Evolutionary conservation across 2,113 vertebrate genomes (phyloP).

Genomic region (Rhinoptilus africanus): DNA sequence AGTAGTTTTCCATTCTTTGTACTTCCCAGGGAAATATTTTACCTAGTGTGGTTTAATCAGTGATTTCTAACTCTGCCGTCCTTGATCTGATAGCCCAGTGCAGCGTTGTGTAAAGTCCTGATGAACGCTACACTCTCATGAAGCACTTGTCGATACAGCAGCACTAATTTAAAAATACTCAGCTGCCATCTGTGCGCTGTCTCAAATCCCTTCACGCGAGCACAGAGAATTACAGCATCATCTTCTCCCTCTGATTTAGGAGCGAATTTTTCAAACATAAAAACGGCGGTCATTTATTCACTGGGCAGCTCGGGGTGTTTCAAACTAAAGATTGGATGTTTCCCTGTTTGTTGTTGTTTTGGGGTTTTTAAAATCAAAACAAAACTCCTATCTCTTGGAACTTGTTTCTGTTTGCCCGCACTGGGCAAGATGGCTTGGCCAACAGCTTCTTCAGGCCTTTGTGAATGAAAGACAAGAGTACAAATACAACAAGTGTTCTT

Average conservation of each 20-base stretch:
- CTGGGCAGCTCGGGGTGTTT: not conserved
- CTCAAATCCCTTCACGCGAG: not conserved
- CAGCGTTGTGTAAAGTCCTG: not conserved
- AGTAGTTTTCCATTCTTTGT: not conserved
- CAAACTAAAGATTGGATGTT: not conserved
- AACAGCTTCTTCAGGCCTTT: not conserved
- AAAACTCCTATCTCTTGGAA: not conserved
- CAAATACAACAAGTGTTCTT: not conserved
- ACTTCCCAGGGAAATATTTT: not conserved
- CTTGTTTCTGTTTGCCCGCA: not conserved
- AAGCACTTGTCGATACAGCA: not conserved
- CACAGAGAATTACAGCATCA: not conserved
- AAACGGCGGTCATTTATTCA: not conserved
- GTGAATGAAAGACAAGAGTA: not conserved
- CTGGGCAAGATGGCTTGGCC: not conserved
- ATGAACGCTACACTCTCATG: accelerated
- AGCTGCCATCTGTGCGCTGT: accelerated
- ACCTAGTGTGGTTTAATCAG: not conserved
- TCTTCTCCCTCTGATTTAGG: not conserved
- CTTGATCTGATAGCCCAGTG: not conserved
- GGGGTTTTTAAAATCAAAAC: not conserved
- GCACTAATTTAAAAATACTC: not conserved
- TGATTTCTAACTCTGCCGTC: not conserved
- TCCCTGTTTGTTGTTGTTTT: too few relatives aligned
- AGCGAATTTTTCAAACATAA: not conserved